phyloP scores from a whole-genome alignment of 2,113 vertebrate species.

The Leucopternis melanops region DNA sequence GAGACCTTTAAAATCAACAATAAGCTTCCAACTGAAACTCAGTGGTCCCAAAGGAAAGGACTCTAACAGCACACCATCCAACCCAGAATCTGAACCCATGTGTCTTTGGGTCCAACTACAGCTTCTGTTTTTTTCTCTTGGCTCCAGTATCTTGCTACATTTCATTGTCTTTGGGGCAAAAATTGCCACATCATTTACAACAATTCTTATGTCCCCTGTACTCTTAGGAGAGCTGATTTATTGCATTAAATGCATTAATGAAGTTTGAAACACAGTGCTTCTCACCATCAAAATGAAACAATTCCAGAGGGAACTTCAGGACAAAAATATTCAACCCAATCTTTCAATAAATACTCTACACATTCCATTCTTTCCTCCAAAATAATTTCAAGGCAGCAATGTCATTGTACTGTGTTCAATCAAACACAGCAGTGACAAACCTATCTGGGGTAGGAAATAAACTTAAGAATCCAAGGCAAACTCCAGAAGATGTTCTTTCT shows the following conservation, averaged over 20 bases:
- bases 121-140: neutral
- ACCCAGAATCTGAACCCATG: neutral
- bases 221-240: neutral
- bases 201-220: neutral
- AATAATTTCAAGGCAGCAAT: neutral
- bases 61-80: neutral
- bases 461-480: neutral
- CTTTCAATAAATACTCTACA: neutral
- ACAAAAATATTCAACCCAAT: neutral
- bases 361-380: neutral
- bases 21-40: neutral
- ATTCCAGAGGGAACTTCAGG: neutral
- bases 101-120: neutral
- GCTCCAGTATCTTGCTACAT: neutral
- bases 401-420: rapidly evolving
- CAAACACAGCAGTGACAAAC: neutral
- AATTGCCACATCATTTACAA: neutral
- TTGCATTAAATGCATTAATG: neutral
- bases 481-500: neutral
- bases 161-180: neutral
- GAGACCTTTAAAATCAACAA: neutral
- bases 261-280: neutral
- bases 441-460: neutral
- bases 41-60: neutral
- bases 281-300: neutral